Evolutionary conservation across 2,888 invertebrate genomes (phyloP).

Genomic region (Suillia variegata): DNA sequence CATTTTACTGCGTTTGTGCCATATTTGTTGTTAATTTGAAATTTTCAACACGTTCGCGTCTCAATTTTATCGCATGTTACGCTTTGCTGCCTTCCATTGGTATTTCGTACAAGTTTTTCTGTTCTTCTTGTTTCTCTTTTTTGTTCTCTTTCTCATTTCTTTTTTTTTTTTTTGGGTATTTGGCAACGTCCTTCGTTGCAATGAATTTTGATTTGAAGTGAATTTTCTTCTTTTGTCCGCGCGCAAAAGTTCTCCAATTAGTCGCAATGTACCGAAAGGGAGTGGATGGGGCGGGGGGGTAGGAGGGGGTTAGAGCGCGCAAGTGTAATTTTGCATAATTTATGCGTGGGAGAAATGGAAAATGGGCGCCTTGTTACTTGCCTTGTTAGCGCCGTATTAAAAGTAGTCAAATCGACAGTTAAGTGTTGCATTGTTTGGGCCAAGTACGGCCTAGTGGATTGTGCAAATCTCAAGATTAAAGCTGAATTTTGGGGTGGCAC

Average conservation of each 20-base stretch:
- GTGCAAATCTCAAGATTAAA: no score
- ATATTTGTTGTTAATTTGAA: constrained; percentile 44
- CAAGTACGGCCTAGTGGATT: no score
- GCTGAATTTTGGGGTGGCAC: no score
- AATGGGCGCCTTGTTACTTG: constrained; percentile 29
- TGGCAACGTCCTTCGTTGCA: constrained; percentile 28
- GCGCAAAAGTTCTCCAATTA: constrained; percentile 41
- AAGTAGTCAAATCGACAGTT: neutral
- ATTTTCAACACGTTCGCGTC: constrained; percentile 57
- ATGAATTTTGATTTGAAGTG: constrained; percentile 20
- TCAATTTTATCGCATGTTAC: constrained; percentile 60
- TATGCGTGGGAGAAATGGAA: constrained; percentile 36
- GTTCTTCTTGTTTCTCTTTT: constrained; percentile 33
- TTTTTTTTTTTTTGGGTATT: neutral
- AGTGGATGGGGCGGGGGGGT: no score
- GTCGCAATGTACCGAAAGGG: constrained; percentile 31
- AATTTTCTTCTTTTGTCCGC: neutral
- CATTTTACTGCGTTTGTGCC: neutral
- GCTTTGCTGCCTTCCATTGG: constrained; percentile 47
- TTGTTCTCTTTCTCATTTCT: neutral
- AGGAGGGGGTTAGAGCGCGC: no score
- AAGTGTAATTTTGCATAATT: constrained; percentile 39
- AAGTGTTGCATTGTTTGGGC: neutral
- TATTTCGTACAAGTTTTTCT: constrained; percentile 33
- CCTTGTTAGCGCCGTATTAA: constrained; percentile 10